Percentiles rank a stretch among this genome's conserved stretches.
Conservation (phyloP, 2,888 invertebrate species). For the Scaptomyza parva region DNA sequence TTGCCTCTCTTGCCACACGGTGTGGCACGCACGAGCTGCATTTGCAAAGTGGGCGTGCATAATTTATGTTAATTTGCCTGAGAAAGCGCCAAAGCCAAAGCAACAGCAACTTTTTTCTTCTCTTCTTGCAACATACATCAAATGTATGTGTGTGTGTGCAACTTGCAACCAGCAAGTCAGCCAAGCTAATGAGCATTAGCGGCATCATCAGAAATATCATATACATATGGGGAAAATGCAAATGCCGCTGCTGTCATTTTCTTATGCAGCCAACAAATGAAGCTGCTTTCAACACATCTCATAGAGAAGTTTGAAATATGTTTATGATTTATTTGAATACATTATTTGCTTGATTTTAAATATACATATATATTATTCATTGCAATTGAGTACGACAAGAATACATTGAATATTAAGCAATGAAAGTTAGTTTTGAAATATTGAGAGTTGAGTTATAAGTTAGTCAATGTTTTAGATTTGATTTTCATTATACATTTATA, state of each 20-base stretch:
- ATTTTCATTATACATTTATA: too few species aligned
- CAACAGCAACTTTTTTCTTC: slow-evolving; percentile 35
- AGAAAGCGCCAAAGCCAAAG: slow-evolving; percentile 48
- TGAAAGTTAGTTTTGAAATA: too few species aligned
- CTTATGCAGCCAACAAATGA: slow-evolving; percentile 1
- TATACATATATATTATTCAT: neutral
- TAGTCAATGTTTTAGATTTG: too few species aligned
- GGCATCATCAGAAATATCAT: slow-evolving; percentile 34
- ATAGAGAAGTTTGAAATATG: neutral
- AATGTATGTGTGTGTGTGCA: slow-evolving; percentile 9
- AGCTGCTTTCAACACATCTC: neutral
- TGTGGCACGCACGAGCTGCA: slow-evolving; percentile 75
- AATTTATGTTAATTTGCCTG: slow-evolving; percentile 79
- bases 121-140: slow-evolving; percentile 43
- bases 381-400: too few species aligned
- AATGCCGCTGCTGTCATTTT: slow-evolving; percentile 30
- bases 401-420: too few species aligned
- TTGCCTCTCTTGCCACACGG: neutral
- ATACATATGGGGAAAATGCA: slow-evolving; percentile 24
- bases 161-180: slow-evolving; percentile 45
- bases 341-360: neutral
- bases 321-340: neutral
- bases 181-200: slow-evolving; percentile 58
- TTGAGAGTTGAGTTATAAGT: too few species aligned
- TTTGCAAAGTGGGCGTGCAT: slow-evolving; percentile 79